Base-by-base conservation (phyloP, 2,888 invertebrate genomes). In the Plebejus anna region DNA sequence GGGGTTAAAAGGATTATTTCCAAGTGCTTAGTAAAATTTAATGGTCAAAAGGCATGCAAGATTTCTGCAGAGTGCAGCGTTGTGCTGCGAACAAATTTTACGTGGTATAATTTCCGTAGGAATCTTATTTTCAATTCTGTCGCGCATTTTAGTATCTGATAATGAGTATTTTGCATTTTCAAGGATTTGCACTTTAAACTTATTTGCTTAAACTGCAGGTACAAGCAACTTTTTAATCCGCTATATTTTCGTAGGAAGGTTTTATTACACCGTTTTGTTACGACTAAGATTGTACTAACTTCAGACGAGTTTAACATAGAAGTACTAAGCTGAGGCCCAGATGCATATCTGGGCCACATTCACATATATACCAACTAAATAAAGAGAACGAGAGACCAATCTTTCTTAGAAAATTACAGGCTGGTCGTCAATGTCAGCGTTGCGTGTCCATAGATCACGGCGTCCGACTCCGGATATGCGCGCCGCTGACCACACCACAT, bases 401-500 rank as follows among this genome's bases (percentile, higher is more conserved):
- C 28, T 73, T 73, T 73, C 22, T 72, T 51, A 51, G 73, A 51
- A 73, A 73, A 73, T 73, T 47, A 72, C 72, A 47, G 13, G 13
- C 32, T 32, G 73, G 22, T 13, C 73, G 55, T 51, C 73, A 73
- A 32, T 55, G 28, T 51, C 73, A 32, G 73, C 32, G 73, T 73
- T 32, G 73, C 73, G 73, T 73, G 73, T 73, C 51, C 82, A 82
- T 84, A 83, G 83, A 84, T 82, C 83, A 84, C 82, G 73, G 78
- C 80, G 79, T 22, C 22, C 32, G 32, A 2, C 32, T 79, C 79
- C 82, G 86, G 85, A 84, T 84, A 83, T 85, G 79, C 85, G 85
- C 84, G 80, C 80, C 80, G 83, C 78, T 84, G 84, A 79, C 78
- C 81, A 78, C 81, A 78, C 79, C 82, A 82, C 83, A 83, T 82